phyloP scores from a whole-genome alignment of 2,113 vertebrate genomes.

The Nibea albiflora region DNA sequence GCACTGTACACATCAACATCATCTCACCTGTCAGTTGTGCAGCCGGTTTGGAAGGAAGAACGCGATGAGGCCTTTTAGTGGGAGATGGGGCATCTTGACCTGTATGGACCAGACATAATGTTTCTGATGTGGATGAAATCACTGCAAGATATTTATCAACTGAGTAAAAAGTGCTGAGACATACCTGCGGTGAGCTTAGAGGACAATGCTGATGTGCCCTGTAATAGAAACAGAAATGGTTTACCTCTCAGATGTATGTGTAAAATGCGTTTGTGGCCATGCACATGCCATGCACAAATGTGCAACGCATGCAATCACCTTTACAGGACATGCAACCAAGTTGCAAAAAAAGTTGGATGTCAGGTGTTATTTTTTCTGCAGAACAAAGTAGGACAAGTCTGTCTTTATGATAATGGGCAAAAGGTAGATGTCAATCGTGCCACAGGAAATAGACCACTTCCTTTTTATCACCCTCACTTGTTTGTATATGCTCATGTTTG shows the following conservation, averaged over 20 bases:
- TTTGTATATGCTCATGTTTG: neutral
- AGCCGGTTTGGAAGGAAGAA: constrained; percentile 76
- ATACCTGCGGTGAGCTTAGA: constrained; percentile 51
- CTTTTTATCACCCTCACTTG: neutral
- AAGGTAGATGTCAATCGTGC: neutral
- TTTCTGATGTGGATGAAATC: neutral
- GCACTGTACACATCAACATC: neutral
- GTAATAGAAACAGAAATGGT: constrained; percentile 8
- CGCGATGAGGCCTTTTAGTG: accelerated
- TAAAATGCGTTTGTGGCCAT: neutral
- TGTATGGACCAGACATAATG: constrained; percentile 33
- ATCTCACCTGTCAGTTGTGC: constrained; percentile 81
- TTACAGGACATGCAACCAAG: neutral
- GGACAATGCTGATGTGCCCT: constrained; percentile 16
- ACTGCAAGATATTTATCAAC: neutral
- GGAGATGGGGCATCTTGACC: neutral
- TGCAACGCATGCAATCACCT: neutral
- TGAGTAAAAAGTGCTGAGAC: constrained; percentile 10
- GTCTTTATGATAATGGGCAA: neutral
- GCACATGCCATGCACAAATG: neutral
- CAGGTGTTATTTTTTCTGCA: neutral
- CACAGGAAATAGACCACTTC: constrained; percentile 56
- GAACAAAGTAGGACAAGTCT: neutral
- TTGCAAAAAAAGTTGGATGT: neutral
- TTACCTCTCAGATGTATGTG: neutral